Evolutionary conservation across 2,113 vertebrate genomes (phyloP).

Genomic region (Saccopteryx bilineata): DNA sequence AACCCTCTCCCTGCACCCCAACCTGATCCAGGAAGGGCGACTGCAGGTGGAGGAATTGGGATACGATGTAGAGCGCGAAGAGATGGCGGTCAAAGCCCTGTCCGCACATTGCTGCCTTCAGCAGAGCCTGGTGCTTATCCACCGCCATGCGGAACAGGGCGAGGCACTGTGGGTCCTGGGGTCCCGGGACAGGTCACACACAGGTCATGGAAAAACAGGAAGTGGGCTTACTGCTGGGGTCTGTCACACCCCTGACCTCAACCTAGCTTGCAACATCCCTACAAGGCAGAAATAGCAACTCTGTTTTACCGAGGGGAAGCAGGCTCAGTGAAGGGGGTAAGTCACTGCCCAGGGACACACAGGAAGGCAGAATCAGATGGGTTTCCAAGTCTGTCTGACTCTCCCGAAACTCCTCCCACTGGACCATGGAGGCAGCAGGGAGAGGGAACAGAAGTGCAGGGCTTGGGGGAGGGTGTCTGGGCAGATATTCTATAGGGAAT

Average conservation of each 20-base stretch:
- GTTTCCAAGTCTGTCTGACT: not conserved
- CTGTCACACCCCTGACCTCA: not conserved
- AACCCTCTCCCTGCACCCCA: not conserved
- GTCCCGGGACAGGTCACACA: not conserved
- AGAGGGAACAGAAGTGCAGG: not conserved
- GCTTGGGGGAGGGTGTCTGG: not conserved
- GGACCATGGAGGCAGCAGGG: not conserved
- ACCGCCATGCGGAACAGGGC: constrained; percentile 87
- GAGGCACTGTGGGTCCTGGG: constrained; percentile 88
- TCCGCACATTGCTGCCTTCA: constrained; percentile 92
- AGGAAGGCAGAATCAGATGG: not conserved
- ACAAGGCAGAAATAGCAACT: not conserved
- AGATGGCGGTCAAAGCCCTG: constrained; percentile 93
- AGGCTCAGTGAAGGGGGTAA: not conserved
- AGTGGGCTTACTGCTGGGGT: not conserved
- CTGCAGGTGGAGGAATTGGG: constrained; percentile 79
- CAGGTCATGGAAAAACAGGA: constrained; percentile 69
- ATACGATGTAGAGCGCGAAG: constrained; percentile 93
- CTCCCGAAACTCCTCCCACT: not conserved
- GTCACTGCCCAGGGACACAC: not conserved
- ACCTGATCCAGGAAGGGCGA: constrained; percentile 79
- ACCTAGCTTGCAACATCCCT: not conserved
- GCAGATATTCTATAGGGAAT: not conserved
- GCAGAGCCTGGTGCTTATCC: constrained; percentile 93
- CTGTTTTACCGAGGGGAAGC: not conserved